phyloP scores from a whole-genome alignment of 23 tunicate genomes.

The Oikopleura dioica region DNA sequence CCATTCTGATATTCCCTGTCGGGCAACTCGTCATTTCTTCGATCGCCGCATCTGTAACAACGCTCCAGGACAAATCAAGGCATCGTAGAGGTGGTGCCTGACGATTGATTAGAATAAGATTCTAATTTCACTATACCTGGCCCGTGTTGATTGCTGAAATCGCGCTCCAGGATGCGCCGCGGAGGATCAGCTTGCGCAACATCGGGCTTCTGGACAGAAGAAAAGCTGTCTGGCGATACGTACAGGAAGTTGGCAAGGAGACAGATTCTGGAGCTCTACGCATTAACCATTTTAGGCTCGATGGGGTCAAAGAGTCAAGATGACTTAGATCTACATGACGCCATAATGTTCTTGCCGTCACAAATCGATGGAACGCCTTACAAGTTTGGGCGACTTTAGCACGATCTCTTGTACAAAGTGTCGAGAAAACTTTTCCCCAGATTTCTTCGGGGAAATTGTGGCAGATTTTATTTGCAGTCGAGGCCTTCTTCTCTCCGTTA shows the following conservation, averaged over 20 bases:
- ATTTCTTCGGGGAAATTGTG: slow-evolving; percentile 3
- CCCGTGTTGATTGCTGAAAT: slow-evolving; percentile 40
- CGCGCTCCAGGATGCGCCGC: slow-evolving; percentile 48
- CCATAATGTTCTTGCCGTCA: neutral
- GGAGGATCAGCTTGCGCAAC: slow-evolving; percentile 27
- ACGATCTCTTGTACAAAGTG: neutral
- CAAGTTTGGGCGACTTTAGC: neutral
- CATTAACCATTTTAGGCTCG: neutral
- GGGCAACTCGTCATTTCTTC: slow-evolving; percentile 13
- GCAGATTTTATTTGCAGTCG: neutral
- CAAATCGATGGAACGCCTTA: slow-evolving; percentile 3
- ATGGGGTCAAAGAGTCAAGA: neutral
- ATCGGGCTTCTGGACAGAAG: slow-evolving; percentile 34
- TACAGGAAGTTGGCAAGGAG: neutral
- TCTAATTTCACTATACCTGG: too few relatives aligned
- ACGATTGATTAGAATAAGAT: too few relatives aligned
- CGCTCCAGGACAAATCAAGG: slow-evolving; percentile 9
- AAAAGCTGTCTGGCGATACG: slow-evolving; percentile 43
- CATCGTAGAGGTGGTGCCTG: neutral
- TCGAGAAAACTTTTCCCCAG: neutral
- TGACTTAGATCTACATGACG: neutral
- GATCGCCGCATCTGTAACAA: neutral
- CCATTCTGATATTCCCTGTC: neutral
- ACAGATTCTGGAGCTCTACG: slow-evolving; percentile 12
- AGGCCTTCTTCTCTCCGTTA: neutral